phyloP scores from a whole-genome alignment of 2,888 invertebrate genomes.

The Lumbricus terrestris region DNA sequence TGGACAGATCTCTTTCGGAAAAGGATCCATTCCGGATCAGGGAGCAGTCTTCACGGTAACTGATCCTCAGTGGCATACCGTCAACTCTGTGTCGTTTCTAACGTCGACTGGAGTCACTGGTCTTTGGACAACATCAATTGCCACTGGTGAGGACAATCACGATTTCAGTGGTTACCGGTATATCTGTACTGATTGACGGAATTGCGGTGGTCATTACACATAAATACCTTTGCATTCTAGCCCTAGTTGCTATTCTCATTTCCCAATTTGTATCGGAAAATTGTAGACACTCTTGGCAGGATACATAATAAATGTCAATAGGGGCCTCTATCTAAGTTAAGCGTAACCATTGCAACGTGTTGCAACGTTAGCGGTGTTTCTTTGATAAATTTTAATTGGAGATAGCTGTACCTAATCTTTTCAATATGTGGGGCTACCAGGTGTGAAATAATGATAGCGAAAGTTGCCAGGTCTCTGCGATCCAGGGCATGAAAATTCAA shows the following conservation, averaged over 20 bases:
- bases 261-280: not conserved
- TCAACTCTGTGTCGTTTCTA: not conserved
- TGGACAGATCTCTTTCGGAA: slow-evolving; percentile 15
- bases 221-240: too few relatives aligned
- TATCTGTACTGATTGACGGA: not conserved
- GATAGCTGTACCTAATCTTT: not conserved
- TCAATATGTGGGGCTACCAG: not conserved
- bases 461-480: not conserved
- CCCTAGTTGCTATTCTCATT: not conserved
- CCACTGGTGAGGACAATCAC: not conserved
- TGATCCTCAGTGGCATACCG: not conserved
- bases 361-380: not conserved
- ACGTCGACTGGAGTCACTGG: not conserved
- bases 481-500: not conserved
- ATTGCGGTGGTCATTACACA: not conserved
- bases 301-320: not conserved
- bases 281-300: not conserved
- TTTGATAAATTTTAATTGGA: not conserved
- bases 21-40: slow-evolving; percentile 12
- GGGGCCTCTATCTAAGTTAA: not conserved
- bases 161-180: not conserved
- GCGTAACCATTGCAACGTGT: too few relatives aligned
- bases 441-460: not conserved
- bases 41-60: not conserved
- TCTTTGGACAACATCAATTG: not conserved